Base-by-base conservation (phyloP, 2,888 invertebrate species). In the Caenorhabditis panamensis region DNA sequence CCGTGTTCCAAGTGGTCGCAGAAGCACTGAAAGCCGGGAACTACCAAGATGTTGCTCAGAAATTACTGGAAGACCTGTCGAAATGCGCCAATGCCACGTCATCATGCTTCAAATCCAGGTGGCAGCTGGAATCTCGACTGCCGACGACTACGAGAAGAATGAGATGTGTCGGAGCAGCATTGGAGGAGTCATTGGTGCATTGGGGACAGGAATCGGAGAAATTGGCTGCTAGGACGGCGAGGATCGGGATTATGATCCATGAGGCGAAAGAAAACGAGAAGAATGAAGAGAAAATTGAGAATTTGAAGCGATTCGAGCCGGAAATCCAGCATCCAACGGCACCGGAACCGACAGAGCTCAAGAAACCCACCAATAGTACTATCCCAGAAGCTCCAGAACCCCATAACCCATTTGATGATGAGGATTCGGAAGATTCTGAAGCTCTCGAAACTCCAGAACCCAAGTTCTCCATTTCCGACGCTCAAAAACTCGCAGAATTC, bases 101-200 rank as follows among this genome's bases (percentile, higher is more conserved):
- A 16, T 47, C 71, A 9, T 31, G 56, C 26, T 79, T 80, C 61
- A 28, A 53, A 26, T 49, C 66, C 9, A 61, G 82, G 1, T 79
- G 76, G 63, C 89, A 91, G 2, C 78, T 92, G 62, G 93, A 92
- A 82, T 91, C 92, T 73, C 92, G 92, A 83, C 84, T 93, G 59
- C 92, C 92, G 5, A 92, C 92, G 63, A 91, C 91, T 2, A 91
- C 92, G 18, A 91, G 91, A 83, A 91, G 91, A 78, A 87, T 92
- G 69, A 91, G 91, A 73, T 91, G 92, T 9, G 92, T 92, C 11
- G 92, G 92, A 84, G 92, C 92, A 76, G 92, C 92, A 84, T 90
- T 93, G 28, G 63, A 75, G 24, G 72, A 68, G n/a, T 69, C 78
- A 3, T 53, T 83, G 24, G 53, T 63, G 26, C 28, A 53, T 22